Percentiles rank a stretch among this genome's conserved stretches.
These are phyloP conservation scores for Poeciliopsis occidentalis DNA, from an alignment of 2,113 vertebrate genomes.

Conservation along the genomic window DNA sequence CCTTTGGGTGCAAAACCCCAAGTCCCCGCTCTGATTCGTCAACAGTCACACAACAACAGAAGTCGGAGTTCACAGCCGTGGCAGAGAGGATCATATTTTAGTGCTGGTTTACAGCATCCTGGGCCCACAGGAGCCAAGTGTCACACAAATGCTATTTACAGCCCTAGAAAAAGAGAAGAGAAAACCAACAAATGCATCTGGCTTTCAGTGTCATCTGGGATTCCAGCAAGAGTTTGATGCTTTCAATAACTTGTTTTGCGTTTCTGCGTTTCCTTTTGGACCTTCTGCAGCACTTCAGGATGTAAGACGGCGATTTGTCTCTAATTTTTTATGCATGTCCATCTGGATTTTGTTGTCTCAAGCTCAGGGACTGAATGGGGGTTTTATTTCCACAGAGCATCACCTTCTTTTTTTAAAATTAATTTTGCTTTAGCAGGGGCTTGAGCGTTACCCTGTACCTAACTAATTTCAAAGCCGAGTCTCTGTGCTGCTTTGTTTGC, in stretches of 20 bases:
- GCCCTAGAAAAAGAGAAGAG: slow-evolving; percentile 28
- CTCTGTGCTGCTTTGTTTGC: slow-evolving; percentile 51
- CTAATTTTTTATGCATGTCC: slow-evolving; percentile 44
- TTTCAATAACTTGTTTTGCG: slow-evolving; percentile 32
- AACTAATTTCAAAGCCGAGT: slow-evolving; percentile 61
- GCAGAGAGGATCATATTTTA: slow-evolving; percentile 51
- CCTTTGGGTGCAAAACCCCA: slow-evolving; percentile 62
- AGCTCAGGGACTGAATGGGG: slow-evolving; percentile 4
- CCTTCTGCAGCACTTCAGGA: slow-evolving; percentile 12
- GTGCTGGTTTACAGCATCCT: slow-evolving; percentile 29
- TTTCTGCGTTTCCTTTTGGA: slow-evolving; percentile 11
- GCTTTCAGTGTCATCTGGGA: slow-evolving; percentile 19
- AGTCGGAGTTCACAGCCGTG: slow-evolving; percentile 44
- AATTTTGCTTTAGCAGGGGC: slow-evolving; percentile 41
- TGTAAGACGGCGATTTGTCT: slow-evolving; percentile 47
- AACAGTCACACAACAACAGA: slow-evolving; percentile 65
- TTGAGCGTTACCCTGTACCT: slow-evolving; percentile 52
- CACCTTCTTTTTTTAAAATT: slow-evolving; percentile 56
- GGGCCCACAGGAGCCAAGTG: slow-evolving; percentile 63
- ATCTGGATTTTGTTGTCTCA: slow-evolving; percentile 31
- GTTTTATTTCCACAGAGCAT: slow-evolving; percentile 59
- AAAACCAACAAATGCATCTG: slow-evolving; percentile 36
- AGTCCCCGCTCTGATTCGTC: slow-evolving; percentile 63
- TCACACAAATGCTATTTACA: slow-evolving; percentile 67
- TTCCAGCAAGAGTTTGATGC: slow-evolving; percentile 1